Percentiles rank a stretch among this genome's conserved stretches.
These are phyloP conservation scores for Telmatherina bonti DNA, from an alignment of 2,797 vertebrate species.

Conservation along the genomic window DNA sequence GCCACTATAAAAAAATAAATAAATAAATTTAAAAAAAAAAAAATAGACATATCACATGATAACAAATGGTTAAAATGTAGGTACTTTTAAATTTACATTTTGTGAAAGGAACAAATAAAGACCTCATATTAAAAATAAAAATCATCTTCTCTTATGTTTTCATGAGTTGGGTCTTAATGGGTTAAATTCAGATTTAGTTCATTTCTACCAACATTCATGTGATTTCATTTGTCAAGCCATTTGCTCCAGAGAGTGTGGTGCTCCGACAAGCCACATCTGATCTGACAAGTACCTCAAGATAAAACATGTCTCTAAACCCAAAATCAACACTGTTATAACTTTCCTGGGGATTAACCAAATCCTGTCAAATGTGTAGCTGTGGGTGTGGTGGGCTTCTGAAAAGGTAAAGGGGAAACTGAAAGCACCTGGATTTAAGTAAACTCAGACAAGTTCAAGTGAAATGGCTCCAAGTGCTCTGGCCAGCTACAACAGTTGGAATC, in stretches of 20 bases:
- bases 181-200: no score
- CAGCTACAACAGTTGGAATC: constrained; percentile 19
- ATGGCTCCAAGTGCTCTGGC: constrained; percentile 6
- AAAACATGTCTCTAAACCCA: constrained; percentile 19
- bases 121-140: no score
- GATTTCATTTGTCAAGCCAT: not conserved
- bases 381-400: constrained; percentile 56
- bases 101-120: no score
- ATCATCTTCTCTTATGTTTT: no score
- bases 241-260: not conserved
- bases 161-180: no score
- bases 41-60: no score
- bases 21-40: no score
- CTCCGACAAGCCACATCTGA: constrained; percentile 12
- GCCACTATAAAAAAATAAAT: no score
- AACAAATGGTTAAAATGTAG: no score
- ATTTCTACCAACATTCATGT: not conserved
- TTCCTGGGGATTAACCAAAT: constrained; percentile 52
- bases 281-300: constrained; percentile 3
- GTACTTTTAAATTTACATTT: no score
- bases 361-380: constrained; percentile 40
- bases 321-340: constrained; percentile 25
- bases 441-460: constrained; percentile 13
- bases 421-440: constrained; percentile 55
- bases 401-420: constrained; percentile 28